Evolutionary conservation across 2,797 vertebrate species (phyloP).

Genomic region (Enteromius trimaculatus): DNA sequence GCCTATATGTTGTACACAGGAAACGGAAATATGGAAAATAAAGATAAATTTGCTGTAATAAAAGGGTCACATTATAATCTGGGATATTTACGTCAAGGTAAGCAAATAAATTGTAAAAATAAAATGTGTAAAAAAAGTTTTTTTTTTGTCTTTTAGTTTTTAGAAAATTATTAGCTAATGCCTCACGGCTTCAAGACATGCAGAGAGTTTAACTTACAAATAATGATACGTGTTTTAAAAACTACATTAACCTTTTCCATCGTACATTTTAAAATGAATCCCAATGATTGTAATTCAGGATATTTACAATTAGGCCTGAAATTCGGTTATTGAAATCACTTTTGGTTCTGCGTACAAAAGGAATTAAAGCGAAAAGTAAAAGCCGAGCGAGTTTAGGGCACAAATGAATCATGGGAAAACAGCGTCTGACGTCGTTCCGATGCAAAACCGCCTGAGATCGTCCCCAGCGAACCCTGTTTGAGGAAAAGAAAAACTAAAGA

Average conservation of each 20-base stretch:
- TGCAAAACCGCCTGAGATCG: constrained; percentile 64
- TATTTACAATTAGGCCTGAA: constrained; percentile 79
- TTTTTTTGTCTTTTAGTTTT: constrained; percentile 65
- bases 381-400: constrained; percentile 50
- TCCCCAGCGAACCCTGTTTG: constrained; percentile 76
- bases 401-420: constrained; percentile 37
- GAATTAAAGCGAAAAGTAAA: constrained; percentile 27
- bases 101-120: constrained; percentile 88
- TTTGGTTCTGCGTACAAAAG: constrained; percentile 84
- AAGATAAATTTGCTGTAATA: constrained; percentile 83
- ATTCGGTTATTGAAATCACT: constrained; percentile 73
- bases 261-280: constrained; percentile 72
- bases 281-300: constrained; percentile 81
- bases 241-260: constrained; percentile 79
- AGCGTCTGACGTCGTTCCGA: constrained; percentile 55
- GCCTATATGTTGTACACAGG: constrained; percentile 95
- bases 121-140: constrained; percentile 86
- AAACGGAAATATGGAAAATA: constrained; percentile 84
- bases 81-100: constrained; percentile 81
- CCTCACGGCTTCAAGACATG: constrained; percentile 84
- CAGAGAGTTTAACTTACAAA: constrained; percentile 86
- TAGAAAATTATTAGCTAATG: constrained; percentile 84
- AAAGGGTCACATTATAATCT: constrained; percentile 87
- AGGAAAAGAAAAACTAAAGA: constrained; percentile 14
- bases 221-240: constrained; percentile 84